phyloP scores from a whole-genome alignment of 2,797 vertebrate genomes.

The Eurystomus glaucurus region DNA sequence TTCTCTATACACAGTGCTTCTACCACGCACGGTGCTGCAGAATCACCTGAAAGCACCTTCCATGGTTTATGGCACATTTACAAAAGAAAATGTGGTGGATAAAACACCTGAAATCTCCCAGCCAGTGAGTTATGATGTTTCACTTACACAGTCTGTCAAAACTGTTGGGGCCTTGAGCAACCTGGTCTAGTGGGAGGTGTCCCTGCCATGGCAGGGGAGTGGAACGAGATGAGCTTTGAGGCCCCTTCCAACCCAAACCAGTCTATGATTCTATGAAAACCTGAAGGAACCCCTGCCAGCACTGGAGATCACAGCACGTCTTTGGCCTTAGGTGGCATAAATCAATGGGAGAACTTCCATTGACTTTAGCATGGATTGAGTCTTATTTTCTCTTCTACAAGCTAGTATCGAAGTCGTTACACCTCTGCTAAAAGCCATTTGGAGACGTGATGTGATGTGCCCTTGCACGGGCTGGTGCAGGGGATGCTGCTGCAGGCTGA shows the following conservation, averaged over 20 bases:
- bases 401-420: background rate
- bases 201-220: no score
- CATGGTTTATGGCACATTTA: background rate
- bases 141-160: background rate
- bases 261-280: background rate
- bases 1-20: accelerated
- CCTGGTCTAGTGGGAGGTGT: no score
- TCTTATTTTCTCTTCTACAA: background rate
- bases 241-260: no score
- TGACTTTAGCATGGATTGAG: background rate
- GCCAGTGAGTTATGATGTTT: accelerated
- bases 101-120: background rate
- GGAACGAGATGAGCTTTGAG: no score
- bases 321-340: background rate
- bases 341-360: background rate
- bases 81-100: background rate
- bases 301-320: accelerated
- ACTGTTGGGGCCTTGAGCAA: no score
- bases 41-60: background rate
- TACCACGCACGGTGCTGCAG: accelerated
- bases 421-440: background rate
- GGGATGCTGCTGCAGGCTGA: background rate
- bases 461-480: background rate
- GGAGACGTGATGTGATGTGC: background rate
- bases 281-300: background rate